A percentile compares a stretch with the other conserved stretches of the same genome.
phyloP scores from a whole-genome alignment of 2,888 invertebrate species.

The Cryptops parisi region DNA sequence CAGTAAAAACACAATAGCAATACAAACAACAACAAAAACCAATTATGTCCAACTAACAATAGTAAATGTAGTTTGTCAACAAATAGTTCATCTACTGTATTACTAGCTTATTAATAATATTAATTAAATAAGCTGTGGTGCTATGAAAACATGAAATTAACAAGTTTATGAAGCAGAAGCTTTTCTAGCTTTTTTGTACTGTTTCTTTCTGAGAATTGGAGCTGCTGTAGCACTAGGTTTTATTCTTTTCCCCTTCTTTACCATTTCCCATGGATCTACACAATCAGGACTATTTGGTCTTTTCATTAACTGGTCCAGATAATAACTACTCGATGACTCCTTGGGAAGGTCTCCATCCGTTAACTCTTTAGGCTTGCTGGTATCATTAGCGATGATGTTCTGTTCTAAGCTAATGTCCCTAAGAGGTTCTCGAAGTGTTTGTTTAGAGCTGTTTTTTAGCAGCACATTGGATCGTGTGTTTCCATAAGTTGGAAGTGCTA shows the following conservation, averaged over 20 bases:
- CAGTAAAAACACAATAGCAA: too few species aligned
- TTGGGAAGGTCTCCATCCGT: not conserved
- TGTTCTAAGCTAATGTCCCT: not conserved
- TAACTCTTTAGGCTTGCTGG: not conserved
- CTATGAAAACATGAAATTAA: too few species aligned
- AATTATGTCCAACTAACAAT: too few species aligned
- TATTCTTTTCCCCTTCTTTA: not conserved
- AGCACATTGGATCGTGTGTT: not conserved
- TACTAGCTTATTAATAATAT: too few species aligned
- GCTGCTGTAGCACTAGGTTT: not conserved
- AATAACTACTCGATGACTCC: not conserved
- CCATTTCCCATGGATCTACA: slow-evolving; percentile 1
- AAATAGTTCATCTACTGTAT: too few species aligned
- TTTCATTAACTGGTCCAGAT: slow-evolving; percentile 7
- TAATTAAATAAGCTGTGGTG: too few species aligned
- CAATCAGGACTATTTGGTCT: slow-evolving; percentile 5
- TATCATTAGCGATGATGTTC: too few species aligned
- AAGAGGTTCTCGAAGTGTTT: not conserved
- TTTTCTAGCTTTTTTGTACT: not conserved
- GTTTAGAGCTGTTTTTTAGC: not conserved
- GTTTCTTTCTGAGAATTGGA: not conserved
- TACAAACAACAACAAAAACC: too few species aligned
- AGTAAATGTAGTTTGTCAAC: too few species aligned
- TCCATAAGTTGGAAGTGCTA: not conserved
- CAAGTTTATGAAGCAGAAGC: too few species aligned